These are phyloP conservation scores for Parapsyche elsis DNA, from an alignment of 1,140 invertebrate species.

Conservation along the genomic window DNA sequence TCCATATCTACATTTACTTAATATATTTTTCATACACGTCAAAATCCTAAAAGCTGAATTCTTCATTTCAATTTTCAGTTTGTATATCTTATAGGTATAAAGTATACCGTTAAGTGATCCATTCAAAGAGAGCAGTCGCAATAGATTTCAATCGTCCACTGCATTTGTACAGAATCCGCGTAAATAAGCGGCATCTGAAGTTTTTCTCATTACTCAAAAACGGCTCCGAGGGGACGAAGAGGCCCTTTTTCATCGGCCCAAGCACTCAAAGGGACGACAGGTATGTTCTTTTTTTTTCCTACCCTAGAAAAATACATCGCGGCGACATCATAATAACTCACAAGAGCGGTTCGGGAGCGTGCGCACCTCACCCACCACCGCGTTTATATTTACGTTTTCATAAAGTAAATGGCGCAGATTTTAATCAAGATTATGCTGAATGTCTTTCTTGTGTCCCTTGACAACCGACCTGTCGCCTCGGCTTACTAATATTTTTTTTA, in stretches of 20 bases:
- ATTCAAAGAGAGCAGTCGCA: too few species aligned
- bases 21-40: too few species aligned
- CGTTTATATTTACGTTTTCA: slow-evolving; percentile 25
- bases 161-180: background rate
- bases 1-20: too few species aligned
- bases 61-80: too few species aligned
- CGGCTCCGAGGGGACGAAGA: slow-evolving; percentile 3
- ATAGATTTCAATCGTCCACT: too few species aligned
- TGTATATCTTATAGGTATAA: too few species aligned
- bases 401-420: slow-evolving; percentile 37
- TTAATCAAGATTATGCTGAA: slow-evolving; percentile 47
- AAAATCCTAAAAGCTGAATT: too few species aligned
- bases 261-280: slow-evolving; percentile 37
- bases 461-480: background rate
- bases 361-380: background rate
- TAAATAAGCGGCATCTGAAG: slow-evolving; percentile 47
- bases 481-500: background rate
- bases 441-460: slow-evolving; percentile 21
- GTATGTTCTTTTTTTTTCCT: slow-evolving; percentile 19
- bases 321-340: slow-evolving; percentile 41
- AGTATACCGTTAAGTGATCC: too few species aligned
- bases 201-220: slow-evolving; percentile 49
- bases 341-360: background rate
- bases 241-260: slow-evolving; percentile 11
- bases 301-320: slow-evolving; percentile 29